Conservation (phyloP, 1,140 invertebrate species). For the Zaprionus davidi region DNA sequence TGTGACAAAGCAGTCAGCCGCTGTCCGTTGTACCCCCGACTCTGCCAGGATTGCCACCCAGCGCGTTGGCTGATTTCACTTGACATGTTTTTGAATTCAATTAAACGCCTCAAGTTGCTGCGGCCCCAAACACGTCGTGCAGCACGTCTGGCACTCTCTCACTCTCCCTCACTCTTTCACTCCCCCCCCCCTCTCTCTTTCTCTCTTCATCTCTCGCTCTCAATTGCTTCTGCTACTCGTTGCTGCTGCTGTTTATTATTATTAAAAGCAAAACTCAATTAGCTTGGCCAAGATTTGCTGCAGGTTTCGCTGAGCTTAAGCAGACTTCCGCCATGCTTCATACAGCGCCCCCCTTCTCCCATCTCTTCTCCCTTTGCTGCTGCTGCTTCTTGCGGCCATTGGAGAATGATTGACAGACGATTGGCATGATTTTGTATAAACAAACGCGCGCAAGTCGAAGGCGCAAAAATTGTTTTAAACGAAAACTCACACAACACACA, state of each 20-base stretch:
- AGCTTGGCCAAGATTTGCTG: constrained; percentile 43
- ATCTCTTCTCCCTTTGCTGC: background rate
- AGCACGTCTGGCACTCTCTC: constrained; percentile 15
- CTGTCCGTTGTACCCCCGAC: constrained; percentile 3
- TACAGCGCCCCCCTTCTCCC: constrained; percentile 20
- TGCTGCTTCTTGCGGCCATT: constrained; percentile 47
- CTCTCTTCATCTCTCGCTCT: background rate
- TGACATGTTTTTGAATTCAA: constrained; percentile 81
- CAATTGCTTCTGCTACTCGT: constrained; percentile 19
- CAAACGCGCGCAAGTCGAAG: constrained; percentile 53
- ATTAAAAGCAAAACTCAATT: constrained; percentile 75
- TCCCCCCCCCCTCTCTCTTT: background rate
- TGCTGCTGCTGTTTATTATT: constrained; percentile 71
- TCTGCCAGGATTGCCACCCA: constrained; percentile 59
- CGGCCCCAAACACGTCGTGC: constrained; percentile 11
- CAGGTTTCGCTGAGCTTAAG: constrained; percentile 69
- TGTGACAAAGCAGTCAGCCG: constrained; percentile 47
- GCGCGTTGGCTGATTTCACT: constrained; percentile 66
- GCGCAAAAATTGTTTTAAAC: constrained; percentile 56
- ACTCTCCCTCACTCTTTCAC: background rate
- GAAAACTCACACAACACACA: constrained; percentile 42
- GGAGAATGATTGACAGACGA: constrained; percentile 83
- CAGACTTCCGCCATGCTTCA: constrained; percentile 79
- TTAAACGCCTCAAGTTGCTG: constrained; percentile 59
- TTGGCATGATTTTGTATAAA: constrained; percentile 82